Percentiles rank a stretch among this genome's conserved stretches.
These are phyloP conservation scores for Drosophila pseudotalamancana DNA, from an alignment of 2,888 invertebrate genomes.

Conservation along the genomic window DNA sequence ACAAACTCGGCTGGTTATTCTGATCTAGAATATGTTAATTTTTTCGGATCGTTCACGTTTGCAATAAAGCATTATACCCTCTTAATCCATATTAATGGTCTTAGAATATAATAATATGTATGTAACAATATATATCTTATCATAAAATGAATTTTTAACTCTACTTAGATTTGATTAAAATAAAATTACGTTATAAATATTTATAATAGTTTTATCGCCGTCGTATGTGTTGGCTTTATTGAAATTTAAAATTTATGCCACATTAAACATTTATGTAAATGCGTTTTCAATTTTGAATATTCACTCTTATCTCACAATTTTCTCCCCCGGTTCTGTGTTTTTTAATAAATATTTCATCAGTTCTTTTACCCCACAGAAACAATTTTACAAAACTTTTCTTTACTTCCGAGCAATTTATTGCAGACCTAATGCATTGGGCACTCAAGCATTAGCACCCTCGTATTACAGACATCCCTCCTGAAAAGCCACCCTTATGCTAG, in stretches of 20 bases:
- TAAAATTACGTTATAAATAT: neutral
- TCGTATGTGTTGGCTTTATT: neutral
- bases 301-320: constrained; percentile 4
- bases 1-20: too few relatives aligned
- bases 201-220: neutral
- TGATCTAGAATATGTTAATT: too few relatives aligned
- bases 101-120: too few relatives aligned
- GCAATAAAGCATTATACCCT: too few relatives aligned
- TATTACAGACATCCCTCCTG: constrained; percentile 3
- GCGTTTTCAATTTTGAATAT: neutral
- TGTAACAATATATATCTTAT: too few relatives aligned
- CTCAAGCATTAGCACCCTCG: constrained; percentile 57
- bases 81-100: too few relatives aligned
- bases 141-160: too few relatives aligned
- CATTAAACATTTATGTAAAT: neutral
- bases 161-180: too few relatives aligned
- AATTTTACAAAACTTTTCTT: constrained; percentile 23
- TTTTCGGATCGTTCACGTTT: too few relatives aligned
- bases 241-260: neutral
- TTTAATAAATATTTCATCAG: constrained; percentile 22
- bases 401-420: constrained; percentile 63
- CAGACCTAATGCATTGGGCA: constrained; percentile 41
- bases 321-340: neutral
- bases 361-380: constrained; percentile 3
- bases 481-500: constrained; percentile 29